Evolutionary conservation across 2,888 invertebrate genomes (phyloP).

Genomic region (Pemphredon lugubris): DNA sequence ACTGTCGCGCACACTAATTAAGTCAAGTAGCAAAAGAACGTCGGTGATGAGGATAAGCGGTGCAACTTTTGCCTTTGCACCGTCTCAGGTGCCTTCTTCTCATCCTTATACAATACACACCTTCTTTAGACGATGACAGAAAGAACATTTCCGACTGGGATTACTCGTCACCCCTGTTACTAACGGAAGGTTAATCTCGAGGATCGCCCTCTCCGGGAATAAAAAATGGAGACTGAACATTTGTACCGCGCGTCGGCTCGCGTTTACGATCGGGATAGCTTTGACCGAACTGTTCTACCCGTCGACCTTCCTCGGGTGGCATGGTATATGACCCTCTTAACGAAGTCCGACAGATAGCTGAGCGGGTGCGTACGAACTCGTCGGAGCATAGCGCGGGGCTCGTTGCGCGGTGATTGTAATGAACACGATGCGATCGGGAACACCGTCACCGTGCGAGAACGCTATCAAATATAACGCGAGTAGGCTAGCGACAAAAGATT

Average conservation of each 20-base stretch:
- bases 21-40: too few species aligned
- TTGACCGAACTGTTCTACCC: slow-evolving; percentile 13
- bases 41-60: too few species aligned
- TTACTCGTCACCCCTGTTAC: too few species aligned
- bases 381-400: slow-evolving; percentile 56
- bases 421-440: slow-evolving; percentile 58
- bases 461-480: slow-evolving; percentile 52
- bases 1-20: too few species aligned
- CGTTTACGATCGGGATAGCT: slow-evolving; percentile 41
- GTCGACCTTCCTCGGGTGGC: slow-evolving; percentile 48
- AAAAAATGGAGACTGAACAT: too few species aligned
- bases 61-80: too few species aligned
- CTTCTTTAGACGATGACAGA: too few species aligned
- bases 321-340: slow-evolving; percentile 66
- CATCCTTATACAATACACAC: too few species aligned
- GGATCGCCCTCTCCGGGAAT: too few species aligned
- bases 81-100: too few species aligned
- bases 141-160: too few species aligned
- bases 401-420: slow-evolving; percentile 56
- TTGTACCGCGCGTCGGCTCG: slow-evolving; percentile 5
- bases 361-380: slow-evolving; percentile 40
- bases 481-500: slow-evolving; percentile 25
- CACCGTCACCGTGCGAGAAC: slow-evolving; percentile 43
- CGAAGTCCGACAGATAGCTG: slow-evolving; percentile 64
- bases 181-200: too few species aligned